Evolutionary conservation across 2,888 invertebrate species (phyloP), one percentile per base, ranked within the genome.

Genomic region (Deilephila porcellus): DNA sequence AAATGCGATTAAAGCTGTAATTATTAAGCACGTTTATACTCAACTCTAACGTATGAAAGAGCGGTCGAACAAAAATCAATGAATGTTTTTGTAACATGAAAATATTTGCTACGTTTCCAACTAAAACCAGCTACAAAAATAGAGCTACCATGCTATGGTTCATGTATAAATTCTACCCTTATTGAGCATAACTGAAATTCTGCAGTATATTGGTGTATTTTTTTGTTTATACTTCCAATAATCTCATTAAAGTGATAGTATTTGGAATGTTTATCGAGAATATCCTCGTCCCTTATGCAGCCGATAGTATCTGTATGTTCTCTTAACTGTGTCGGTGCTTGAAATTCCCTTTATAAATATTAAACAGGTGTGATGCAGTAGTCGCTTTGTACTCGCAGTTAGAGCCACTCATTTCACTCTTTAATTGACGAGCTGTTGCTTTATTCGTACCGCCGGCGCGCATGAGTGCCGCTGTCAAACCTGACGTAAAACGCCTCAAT

Each of bases 401-500:
- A 34, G 53, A 67, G 62, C 45, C 29, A 37, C 29, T 70, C 59
- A 60, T 62, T 70, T 78, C 74, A 78, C 72, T 56, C 70, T 78
- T 71, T 78, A 77, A 78, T 76, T 76, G 77, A 78, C 76, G 71
- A 76, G 53, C 52, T 63, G n/a, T 72, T 20, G 60, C 62, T 72
- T 63, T 72, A 25, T 77, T 73, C 77, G 75, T 76, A 71, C 73
- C 77, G 53, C 63, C 63, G 72, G 25, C 53, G 20, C 45, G 34
- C 70, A 53, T 63, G 45, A 72, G 60, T 63, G 74, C 52, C 72
- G 75, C 81, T 81, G 83, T 86, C 85, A 84, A 79, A 82, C 78
- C 80, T 82, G 82, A 85, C 82, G 82, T 82, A 81, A 79, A 84
- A 83, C 67, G 82, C 83, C 82, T 83, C 83, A 86, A 88, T 88